Base-by-base conservation (phyloP, 1,140 invertebrate genomes). In the Rhizoglyphus robini region DNA sequence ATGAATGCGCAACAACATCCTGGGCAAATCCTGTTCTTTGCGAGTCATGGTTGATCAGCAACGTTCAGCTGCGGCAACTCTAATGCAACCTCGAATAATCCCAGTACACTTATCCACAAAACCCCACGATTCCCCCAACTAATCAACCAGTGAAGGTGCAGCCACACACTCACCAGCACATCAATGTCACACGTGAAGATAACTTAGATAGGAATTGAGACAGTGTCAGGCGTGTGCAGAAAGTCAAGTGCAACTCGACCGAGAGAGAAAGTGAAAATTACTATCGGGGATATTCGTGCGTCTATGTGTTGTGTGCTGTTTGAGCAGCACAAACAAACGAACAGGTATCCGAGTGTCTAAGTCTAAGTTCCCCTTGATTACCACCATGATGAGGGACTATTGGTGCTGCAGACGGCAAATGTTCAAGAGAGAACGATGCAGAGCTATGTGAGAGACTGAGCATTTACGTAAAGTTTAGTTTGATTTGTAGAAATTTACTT, bases 251-350 rank as follows among this genome's bases (percentile, higher is more conserved):
- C 51, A 32, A 8, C 31, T 54, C 23, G 51, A 25, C 8, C 18
- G 36, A 54, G 31, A 54, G 51, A 11, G 23, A 54, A 54, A 20
- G 51, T 54, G 51, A 54, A 54, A 54, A 54, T 54, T 54, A 54
- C 41, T n/a, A 46, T 46, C 20, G 51, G 23, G 51, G 23, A 54
- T 54, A 32, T 32, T 54, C 51, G 36, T 18, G 36, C 36, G 18
- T 20, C 8, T 54, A 23, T 25, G 23, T 54, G 51, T 54, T 25
- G 41, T 54, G 20, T 25, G 23, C 15, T 54, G 51, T 20, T 20
- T 54, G 20, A 54, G 20, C 51, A 54, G 51, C 51, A 54, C 8
- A 54, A 54, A 54, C 51, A 54, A 15, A 54, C 8, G 51, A 54
- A 54, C 51, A 54, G 8, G 20, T 54, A 5, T 8, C 31, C 51